Conservation (phyloP, 1,140 invertebrate genomes). For the Chironomus tepperi region DNA sequence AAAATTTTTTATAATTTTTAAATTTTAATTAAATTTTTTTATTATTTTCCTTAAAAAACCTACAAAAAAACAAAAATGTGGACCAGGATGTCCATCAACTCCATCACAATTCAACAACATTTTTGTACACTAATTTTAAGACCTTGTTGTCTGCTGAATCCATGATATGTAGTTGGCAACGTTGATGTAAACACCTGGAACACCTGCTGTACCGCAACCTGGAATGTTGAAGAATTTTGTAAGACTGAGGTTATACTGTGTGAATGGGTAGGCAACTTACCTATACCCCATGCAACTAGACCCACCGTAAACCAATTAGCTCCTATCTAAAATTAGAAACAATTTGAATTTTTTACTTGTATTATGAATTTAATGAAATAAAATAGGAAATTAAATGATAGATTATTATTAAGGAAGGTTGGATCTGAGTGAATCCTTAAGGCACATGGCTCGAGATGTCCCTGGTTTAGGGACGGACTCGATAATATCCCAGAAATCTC, state of each 20-base stretch:
- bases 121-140: neutral
- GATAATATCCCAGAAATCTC: too few relatives aligned
- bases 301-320: slow-evolving; percentile 54
- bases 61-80: too few relatives aligned
- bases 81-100: too few relatives aligned
- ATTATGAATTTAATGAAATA: too few relatives aligned
- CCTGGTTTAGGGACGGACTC: too few relatives aligned
- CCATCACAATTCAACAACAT: neutral
- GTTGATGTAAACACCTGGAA: slow-evolving; percentile 62
- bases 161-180: slow-evolving; percentile 51
- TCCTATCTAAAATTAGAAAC: slow-evolving; percentile 54
- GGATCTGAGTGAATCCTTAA: slow-evolving; percentile 41
- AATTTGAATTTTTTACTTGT: slow-evolving; percentile 67
- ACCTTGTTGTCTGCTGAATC: slow-evolving; percentile 41
- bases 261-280: slow-evolving; percentile 29
- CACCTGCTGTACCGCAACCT: slow-evolving; percentile 35
- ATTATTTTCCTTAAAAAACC: too few relatives aligned
- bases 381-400: too few relatives aligned
- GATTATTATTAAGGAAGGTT: slow-evolving; percentile 16
- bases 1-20: too few relatives aligned
- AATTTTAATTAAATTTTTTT: too few relatives aligned
- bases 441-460: too few relatives aligned
- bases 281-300: slow-evolving; percentile 66
- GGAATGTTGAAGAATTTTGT: neutral
- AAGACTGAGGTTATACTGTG: neutral